A percentile compares a stretch with the other conserved stretches of the same genome.
Conservation (phyloP, 2,113 vertebrate genomes). For the Oncorhynchus mykiss region DNA sequence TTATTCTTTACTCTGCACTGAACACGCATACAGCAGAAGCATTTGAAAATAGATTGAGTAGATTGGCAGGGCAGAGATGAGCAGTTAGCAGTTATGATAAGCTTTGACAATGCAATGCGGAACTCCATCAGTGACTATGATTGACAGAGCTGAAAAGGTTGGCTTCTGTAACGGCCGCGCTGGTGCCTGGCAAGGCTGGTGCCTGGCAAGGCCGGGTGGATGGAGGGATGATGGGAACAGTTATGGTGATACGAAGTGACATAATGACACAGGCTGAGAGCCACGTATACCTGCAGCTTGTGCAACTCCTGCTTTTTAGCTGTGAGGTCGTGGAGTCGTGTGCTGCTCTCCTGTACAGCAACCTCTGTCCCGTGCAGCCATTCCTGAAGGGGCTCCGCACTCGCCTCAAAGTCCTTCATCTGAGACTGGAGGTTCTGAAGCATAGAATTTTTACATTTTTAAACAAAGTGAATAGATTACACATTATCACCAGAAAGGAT, state of each 20-base stretch:
- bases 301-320: slow-evolving; percentile 89
- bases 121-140: background rate
- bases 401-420: slow-evolving; percentile 94
- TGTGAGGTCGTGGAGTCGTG: slow-evolving; percentile 85
- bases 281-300: slow-evolving; percentile 85
- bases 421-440: slow-evolving; percentile 86
- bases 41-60: background rate
- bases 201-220: slow-evolving; percentile 6
- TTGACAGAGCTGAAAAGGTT: slow-evolving; percentile 18
- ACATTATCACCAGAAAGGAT: background rate
- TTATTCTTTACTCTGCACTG: background rate
- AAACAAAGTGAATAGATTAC: background rate
- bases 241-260: background rate
- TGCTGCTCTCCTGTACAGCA: slow-evolving; percentile 83
- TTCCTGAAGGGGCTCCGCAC: slow-evolving; percentile 85
- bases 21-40: background rate
- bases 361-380: slow-evolving; percentile 84
- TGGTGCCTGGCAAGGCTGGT: background rate
- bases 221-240: background rate
- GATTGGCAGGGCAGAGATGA: slow-evolving; percentile 11
- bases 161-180: slow-evolving; percentile 21
- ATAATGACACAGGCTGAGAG: background rate
- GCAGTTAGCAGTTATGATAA: slow-evolving; percentile 32
- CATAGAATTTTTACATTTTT: background rate
- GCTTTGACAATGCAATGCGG: background rate